Evolutionary conservation across 2,797 vertebrate species (phyloP), one percentile per base, ranked within the genome.

Genomic region (Neostethus bicornis): DNA sequence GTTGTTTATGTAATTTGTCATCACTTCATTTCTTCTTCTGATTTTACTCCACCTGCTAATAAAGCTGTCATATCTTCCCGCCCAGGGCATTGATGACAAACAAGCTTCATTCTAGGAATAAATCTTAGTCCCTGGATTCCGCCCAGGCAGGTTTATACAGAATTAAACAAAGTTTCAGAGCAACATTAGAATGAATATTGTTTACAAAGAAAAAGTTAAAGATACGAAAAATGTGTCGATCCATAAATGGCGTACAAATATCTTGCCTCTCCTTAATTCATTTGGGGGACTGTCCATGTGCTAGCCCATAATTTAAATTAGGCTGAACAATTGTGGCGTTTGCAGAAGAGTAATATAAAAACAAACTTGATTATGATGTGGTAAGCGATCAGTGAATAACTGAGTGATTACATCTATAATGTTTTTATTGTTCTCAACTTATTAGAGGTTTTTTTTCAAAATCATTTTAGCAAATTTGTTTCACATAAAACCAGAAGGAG

Each of bases 391-490:
- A 39, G 39, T 37, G 43, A 49, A 71, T 66, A 65, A 45, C 24
- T 24, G 20, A 71, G 59, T 38, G 42, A 78, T 81, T 76, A 74
- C 66, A 50, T 59, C 72, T 56, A 64, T 64, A 70, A 82, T 77
- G 70, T 71, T 65, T 78, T 75, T 73, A 84, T 61, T 62, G 63
- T 75, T 75, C 68, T 68, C 4, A 61, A 77, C 69, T 71, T 75
- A 79, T 80, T 67, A 73, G 70, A 74, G 70, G 71, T 64, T 45
- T 73, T 77, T 31, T 31, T 13, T 13, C 14, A 6, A 66, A 85
- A 89, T 83, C 81, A 25, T 79, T 83, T 57, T 77, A 66, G 84
- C 81, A 77, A 73, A 87, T 85, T 83, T 53, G 75, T 73, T 54
- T 61, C 58, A 66, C 87, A 73, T 82, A 72, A 67, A 66, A 55